These are phyloP conservation scores for Cataglyphis rosenhaueri DNA, from an alignment of 2,888 invertebrate species.

Conservation along the genomic window DNA sequence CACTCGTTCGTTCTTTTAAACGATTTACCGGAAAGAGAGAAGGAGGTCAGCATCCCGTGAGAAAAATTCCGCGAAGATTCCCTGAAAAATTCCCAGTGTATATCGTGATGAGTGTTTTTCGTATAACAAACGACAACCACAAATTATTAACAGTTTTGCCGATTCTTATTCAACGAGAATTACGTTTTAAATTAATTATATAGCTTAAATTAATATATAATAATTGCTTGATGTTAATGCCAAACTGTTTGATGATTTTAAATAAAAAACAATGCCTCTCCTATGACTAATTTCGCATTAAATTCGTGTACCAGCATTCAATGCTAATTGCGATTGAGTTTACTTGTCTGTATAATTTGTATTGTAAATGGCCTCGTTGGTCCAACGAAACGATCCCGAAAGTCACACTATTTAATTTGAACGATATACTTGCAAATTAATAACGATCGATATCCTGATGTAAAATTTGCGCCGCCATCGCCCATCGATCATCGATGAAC, in stretches of 20 bases:
- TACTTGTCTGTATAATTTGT: constrained; percentile 35
- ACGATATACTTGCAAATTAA: constrained; percentile 36
- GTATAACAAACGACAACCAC: constrained; percentile 57
- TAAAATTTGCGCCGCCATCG: constrained; percentile 26
- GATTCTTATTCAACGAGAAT: constrained; percentile 36
- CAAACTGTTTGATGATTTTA: not conserved
- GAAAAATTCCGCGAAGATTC: constrained; percentile 64
- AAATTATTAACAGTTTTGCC: constrained; percentile 66
- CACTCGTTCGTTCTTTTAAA: constrained; percentile 68
- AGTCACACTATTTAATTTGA: constrained; percentile 44
- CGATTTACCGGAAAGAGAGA: constrained; percentile 76
- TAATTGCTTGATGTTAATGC: not conserved
- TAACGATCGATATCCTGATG: constrained; percentile 29
- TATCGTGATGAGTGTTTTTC: constrained; percentile 63
- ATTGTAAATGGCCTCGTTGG: constrained; percentile 20
- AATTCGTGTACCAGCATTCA: not conserved
- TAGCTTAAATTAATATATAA: not conserved
- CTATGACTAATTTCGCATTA: constrained; percentile 14
- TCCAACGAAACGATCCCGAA: constrained; percentile 2
- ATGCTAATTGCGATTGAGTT: constrained; percentile 36
- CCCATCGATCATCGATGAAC: not conserved
- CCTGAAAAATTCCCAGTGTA: constrained; percentile 59
- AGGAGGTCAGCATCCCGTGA: constrained; percentile 57
- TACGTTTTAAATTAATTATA: too few species aligned
- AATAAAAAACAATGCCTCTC: not conserved